Evolutionary conservation across 2,113 vertebrate species (phyloP).

Genomic region (Stictonetta naevosa): DNA sequence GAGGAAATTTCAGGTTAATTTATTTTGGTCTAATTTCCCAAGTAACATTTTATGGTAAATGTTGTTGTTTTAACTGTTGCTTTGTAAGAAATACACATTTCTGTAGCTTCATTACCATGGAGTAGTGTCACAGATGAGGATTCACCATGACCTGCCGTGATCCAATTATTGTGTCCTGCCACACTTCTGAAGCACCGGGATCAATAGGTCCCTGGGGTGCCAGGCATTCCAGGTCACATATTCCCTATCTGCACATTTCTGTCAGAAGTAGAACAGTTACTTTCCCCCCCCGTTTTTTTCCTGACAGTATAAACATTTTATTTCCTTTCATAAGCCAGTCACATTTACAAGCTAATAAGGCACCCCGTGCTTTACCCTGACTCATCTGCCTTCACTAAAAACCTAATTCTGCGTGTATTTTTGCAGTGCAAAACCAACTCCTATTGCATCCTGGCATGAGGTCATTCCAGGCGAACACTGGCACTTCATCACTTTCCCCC

Average conservation of each 20-base stretch:
- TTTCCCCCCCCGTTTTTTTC: background rate
- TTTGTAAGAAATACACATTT: background rate
- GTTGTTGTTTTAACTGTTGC: background rate
- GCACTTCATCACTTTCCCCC: background rate
- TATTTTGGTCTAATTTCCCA: background rate
- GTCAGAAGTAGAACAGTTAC: background rate
- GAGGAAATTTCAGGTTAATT: background rate
- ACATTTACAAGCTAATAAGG: background rate
- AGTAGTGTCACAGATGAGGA: background rate
- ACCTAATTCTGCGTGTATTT: background rate
- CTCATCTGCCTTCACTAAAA: background rate
- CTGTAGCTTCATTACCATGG: background rate
- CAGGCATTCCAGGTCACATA: background rate
- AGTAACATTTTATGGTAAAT: background rate
- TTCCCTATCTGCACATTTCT: background rate
- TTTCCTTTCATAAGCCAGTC: background rate
- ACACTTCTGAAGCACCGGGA: background rate
- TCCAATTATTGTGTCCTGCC: background rate
- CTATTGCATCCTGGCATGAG: background rate
- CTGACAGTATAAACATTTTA: background rate
- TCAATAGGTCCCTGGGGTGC: background rate
- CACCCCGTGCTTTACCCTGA: background rate
- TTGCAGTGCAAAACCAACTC: background rate
- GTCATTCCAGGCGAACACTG: constrained; percentile 13
- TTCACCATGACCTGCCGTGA: background rate